Evolutionary conservation across 1,140 invertebrate species (phyloP).

Genomic region (Drosophila bifasciata): DNA sequence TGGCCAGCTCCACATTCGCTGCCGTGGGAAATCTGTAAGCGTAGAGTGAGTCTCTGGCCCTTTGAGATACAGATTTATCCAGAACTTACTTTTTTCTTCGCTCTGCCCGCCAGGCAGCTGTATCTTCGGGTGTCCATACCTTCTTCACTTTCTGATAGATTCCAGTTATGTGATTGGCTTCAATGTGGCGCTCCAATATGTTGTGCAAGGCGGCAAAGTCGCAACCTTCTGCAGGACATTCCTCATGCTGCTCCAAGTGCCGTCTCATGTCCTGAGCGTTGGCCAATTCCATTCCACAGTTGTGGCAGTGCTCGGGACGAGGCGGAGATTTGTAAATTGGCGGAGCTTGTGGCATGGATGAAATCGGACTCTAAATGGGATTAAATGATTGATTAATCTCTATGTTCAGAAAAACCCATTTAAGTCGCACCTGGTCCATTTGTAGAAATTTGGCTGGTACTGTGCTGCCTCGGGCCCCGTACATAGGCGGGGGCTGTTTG

Average conservation of each 20-base stretch:
- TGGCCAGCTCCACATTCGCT: constrained; percentile 88
- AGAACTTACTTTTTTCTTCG: constrained; percentile 86
- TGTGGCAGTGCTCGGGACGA: constrained; percentile 87
- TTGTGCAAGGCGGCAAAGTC: constrained; percentile 91
- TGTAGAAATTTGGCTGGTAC: constrained; percentile 67
- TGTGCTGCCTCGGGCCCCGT: constrained; percentile 81
- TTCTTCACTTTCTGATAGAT: constrained; percentile 90
- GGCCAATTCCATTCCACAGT: constrained; percentile 90
- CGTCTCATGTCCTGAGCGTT: constrained; percentile 86
- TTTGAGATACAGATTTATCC: background rate
- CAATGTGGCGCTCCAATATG: constrained; percentile 91
- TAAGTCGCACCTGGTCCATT: constrained; percentile 21
- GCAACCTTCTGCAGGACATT: constrained; percentile 92
- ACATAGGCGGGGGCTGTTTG: constrained; percentile 84
- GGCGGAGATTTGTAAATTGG: constrained; percentile 43
- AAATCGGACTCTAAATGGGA: background rate
- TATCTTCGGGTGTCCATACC: constrained; percentile 90
- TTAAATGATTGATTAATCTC: no score
- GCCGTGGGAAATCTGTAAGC: constrained; percentile 87
- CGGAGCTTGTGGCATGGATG: background rate
- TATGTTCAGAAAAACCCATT: background rate
- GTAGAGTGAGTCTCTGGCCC: background rate
- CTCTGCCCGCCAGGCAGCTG: constrained; percentile 92
- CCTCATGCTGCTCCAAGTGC: constrained; percentile 89
- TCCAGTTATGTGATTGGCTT: constrained; percentile 92